Evolutionary conservation across 2,113 vertebrate genomes (phyloP).

Genomic region (Eubucco bourcierii): DNA sequence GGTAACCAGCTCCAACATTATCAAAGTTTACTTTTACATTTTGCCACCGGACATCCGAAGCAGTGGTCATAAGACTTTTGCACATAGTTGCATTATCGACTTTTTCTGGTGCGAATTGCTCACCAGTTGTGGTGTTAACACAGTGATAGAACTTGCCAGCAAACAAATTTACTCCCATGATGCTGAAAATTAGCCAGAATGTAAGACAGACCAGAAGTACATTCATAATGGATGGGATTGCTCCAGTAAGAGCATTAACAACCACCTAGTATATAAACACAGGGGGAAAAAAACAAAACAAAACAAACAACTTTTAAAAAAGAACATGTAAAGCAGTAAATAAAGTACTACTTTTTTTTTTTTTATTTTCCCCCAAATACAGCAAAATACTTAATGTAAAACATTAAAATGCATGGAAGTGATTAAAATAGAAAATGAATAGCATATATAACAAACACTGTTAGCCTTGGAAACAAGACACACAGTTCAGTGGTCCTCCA

Average conservation of each 20-base stretch:
- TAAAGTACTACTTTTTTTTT: background rate
- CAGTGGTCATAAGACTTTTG: background rate
- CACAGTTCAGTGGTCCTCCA: background rate
- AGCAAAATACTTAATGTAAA: background rate
- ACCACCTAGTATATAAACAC: constrained; percentile 85
- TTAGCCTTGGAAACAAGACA: background rate
- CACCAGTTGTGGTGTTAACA: constrained; percentile 71
- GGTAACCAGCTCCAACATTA: constrained; percentile 92
- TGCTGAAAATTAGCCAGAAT: constrained; percentile 99
- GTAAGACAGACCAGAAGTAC: constrained; percentile 98
- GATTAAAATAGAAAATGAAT: background rate
- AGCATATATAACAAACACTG: background rate
- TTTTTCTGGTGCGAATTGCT: accelerated
- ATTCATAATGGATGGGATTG: constrained; percentile 98
- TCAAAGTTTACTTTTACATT: constrained; percentile 94
- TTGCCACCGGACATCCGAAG: constrained; percentile 76
- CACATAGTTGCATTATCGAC: constrained; percentile 71
- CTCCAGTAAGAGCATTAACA: constrained; percentile 94
- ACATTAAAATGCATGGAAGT: background rate
- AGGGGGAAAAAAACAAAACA: background rate
- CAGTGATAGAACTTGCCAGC: constrained; percentile 90
- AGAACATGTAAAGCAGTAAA: background rate
- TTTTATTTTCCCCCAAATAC: background rate
- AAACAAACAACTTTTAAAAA: background rate
- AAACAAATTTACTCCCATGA: constrained; percentile 98